Evolutionary conservation across 2,888 invertebrate species (phyloP).

Genomic region (Ethmia dodecea): DNA sequence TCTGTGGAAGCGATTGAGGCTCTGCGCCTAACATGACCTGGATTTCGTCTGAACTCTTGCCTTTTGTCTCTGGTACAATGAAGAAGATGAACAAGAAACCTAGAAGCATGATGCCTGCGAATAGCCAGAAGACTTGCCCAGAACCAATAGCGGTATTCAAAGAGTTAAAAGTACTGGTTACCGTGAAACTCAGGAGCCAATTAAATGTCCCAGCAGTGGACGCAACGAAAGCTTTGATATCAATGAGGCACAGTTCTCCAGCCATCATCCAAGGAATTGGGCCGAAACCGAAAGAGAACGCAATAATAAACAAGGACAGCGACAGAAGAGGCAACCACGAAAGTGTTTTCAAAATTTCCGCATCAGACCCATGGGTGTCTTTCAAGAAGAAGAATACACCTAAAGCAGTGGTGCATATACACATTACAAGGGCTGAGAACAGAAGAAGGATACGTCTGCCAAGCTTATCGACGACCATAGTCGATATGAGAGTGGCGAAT

Average conservation of each 20-base stretch:
- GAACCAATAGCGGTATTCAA: constrained; percentile 75
- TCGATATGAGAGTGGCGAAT: constrained; percentile 84
- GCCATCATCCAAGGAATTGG: constrained; percentile 93
- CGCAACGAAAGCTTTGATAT: constrained; percentile 86
- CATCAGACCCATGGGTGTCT: constrained; percentile 39
- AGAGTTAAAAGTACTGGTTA: constrained; percentile 84
- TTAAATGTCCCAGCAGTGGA: constrained; percentile 89
- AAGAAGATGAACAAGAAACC: constrained; percentile 83
- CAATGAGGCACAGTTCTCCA: constrained; percentile 88
- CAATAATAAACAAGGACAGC: constrained; percentile 85
- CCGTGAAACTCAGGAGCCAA: constrained; percentile 88
- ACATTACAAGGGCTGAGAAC: constrained; percentile 83
- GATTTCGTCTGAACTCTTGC: constrained; percentile 83
- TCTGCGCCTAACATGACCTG: constrained; percentile 67
- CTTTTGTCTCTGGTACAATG: constrained; percentile 82
- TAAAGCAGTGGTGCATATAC: constrained; percentile 81
- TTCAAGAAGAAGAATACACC: constrained; percentile 82
- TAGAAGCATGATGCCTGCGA: constrained; percentile 80
- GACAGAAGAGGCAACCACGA: constrained; percentile 87
- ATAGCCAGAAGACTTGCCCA: constrained; percentile 86
- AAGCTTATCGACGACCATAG: constrained; percentile 86
- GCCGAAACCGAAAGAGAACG: constrained; percentile 91
- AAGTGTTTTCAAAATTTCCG: constrained; percentile 65
- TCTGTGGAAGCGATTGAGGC: constrained; percentile 32
- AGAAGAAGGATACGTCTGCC: constrained; percentile 88